These are phyloP conservation scores for Aleadryas rufinucha DNA, from an alignment of 2,113 vertebrate species.

Conservation along the genomic window DNA sequence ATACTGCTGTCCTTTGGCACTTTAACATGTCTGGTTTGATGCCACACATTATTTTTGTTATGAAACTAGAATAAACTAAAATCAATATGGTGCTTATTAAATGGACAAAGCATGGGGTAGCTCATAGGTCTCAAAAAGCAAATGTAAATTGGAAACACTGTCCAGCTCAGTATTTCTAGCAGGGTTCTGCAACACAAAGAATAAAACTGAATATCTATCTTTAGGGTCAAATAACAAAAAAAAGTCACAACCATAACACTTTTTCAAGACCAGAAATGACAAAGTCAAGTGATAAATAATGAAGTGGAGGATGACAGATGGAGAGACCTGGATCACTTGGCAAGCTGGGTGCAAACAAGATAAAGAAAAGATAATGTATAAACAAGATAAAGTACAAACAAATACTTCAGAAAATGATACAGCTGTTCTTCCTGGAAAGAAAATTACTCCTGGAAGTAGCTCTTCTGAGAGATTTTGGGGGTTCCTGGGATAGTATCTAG, in stretches of 20 bases:
- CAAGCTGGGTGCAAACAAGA: background rate
- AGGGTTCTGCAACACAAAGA: background rate
- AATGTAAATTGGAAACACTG: background rate
- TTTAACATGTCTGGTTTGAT: background rate
- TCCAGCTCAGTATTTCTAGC: background rate
- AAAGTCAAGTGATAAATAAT: background rate
- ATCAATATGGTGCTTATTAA: conserved; percentile 5
- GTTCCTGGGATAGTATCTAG: background rate
- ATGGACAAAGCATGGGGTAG: background rate
- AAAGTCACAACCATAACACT: background rate
- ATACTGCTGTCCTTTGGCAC: background rate
- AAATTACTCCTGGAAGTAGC: background rate
- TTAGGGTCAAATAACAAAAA: background rate
- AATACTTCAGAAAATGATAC: background rate
- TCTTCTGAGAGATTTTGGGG: background rate
- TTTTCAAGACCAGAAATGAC: background rate
- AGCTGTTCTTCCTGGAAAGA: background rate
- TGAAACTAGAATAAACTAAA: conserved; percentile 22
- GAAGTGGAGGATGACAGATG: background rate
- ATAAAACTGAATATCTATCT: background rate
- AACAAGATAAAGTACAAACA: background rate
- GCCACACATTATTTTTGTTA: conserved; percentile 4
- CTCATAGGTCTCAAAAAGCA: background rate
- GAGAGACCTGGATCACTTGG: background rate
- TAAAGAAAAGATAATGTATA: background rate